A percentile compares a stretch with the other conserved stretches of the same genome.
These are phyloP conservation scores for Natator depressus DNA, from an alignment of 2,113 vertebrate species.

Conservation along the genomic window DNA sequence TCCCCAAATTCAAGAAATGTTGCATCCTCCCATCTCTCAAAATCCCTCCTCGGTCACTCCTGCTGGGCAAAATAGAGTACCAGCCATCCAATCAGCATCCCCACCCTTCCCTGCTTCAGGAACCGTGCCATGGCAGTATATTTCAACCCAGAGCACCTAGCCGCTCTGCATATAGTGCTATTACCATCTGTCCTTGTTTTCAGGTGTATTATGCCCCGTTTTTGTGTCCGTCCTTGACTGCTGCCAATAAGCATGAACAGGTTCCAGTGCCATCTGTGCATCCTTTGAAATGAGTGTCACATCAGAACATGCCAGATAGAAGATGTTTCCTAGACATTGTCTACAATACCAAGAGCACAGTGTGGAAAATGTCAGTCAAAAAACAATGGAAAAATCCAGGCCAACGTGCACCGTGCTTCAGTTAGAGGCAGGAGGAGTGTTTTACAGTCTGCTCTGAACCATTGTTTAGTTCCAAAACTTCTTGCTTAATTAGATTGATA, in stretches of 20 bases:
- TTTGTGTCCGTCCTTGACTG: neutral
- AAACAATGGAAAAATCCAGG: neutral
- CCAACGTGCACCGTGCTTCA: neutral
- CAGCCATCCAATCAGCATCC: neutral
- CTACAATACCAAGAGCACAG: too few species aligned
- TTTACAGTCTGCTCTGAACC: neutral
- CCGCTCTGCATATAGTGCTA: neutral
- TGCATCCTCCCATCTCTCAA: neutral
- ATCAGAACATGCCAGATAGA: neutral
- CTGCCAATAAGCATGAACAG: neutral
- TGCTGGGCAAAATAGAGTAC: neutral
- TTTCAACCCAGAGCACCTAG: neutral
- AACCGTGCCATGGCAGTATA: neutral
- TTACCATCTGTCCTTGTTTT: neutral
- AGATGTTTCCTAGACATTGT: neutral
- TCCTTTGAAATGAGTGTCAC: neutral
- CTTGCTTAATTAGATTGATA: neutral
- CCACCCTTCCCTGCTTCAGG: neutral
- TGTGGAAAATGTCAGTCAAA: neutral
- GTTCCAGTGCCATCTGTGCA: neutral
- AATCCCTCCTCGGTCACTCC: neutral
- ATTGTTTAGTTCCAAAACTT: neutral
- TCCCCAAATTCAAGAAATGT: neutral
- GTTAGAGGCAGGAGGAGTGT: neutral
- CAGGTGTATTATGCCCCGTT: neutral